Evolutionary conservation across 2,888 invertebrate species (phyloP).

Genomic region (Tetrapedia diversipes): DNA sequence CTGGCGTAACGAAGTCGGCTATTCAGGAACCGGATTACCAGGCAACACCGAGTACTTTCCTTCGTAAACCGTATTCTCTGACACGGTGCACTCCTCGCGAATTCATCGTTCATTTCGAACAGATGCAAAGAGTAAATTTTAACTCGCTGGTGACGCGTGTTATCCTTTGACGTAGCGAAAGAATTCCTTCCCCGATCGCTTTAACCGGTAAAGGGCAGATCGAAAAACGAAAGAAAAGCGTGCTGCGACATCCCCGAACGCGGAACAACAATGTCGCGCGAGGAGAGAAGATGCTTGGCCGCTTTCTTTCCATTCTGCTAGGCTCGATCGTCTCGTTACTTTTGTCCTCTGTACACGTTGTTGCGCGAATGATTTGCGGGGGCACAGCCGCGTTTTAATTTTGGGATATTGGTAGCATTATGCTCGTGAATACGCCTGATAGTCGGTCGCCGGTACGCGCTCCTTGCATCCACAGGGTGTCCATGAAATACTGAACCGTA

Average conservation of each 20-base stretch:
- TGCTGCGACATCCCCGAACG: background rate
- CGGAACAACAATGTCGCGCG: slow-evolving; percentile 22
- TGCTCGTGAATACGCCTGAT: slow-evolving; percentile 63
- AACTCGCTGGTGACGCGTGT: background rate
- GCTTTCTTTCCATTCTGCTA: slow-evolving; percentile 38
- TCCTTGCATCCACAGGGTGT: slow-evolving; percentile 61
- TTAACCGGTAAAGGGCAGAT: background rate
- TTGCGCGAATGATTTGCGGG: slow-evolving; percentile 74
- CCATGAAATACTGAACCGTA: slow-evolving; percentile 29
- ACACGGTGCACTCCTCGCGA: background rate
- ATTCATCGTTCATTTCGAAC: background rate
- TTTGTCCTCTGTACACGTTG: slow-evolving; percentile 60
- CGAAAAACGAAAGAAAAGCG: background rate
- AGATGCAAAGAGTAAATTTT: background rate
- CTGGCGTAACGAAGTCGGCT: slow-evolving; percentile 13
- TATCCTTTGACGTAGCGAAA: background rate
- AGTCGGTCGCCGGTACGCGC: slow-evolving; percentile 53
- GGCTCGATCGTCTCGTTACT: slow-evolving; percentile 57
- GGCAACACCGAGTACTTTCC: background rate
- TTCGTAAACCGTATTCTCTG: slow-evolving; percentile 33
- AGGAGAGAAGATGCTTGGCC: slow-evolving; percentile 9
- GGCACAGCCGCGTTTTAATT: slow-evolving; percentile 73
- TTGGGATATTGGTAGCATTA: slow-evolving; percentile 75
- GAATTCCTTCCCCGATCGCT: background rate
- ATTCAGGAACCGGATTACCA: slow-evolving; percentile 30